Base-by-base conservation (phyloP, 2,888 invertebrate species). In the Zygothrica quintamaculata region DNA sequence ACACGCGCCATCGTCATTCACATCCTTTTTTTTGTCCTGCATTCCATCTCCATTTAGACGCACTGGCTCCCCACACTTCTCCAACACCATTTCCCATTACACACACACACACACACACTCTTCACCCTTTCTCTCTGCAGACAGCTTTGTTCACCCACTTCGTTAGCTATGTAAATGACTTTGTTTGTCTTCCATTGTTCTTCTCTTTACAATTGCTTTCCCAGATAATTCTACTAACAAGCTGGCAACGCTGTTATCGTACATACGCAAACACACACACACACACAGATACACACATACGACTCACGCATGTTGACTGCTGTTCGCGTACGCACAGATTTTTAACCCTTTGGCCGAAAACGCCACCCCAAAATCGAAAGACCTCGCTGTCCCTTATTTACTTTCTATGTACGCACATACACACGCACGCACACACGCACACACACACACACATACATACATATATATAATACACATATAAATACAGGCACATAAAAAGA, bases 91-190 rank as follows among this genome's bases (percentile, higher is more conserved):
- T 22, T n/a, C 29, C n/a, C n/a, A n/a, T n/a, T n/a, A n/a, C n/a
- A n/a, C n/a, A n/a, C n/a, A n/a, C n/a, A n/a, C n/a, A n/a, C 9
- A 9, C 15, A 25, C 4, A 9, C 1, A 3, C 12, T 34, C 4
- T 11, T 8, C 29, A 25, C 29, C 34, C 18, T 44, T 37, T 40
- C 15, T 16, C 42, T 18, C 33, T 22, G 50, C 18, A 25, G 8
- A 39, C 33, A 29, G 43, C 59, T 65, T 65, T 76, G 76, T 70
- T 69, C 84, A 77, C 70, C 65, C 69, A 86, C 81, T 86, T 84
- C 87, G 81, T 82, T 86, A 84, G 75, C 77, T 74, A 82, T 77
- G 82, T 82, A 82, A 82, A 82, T 86, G 84, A 86, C 73, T 86
- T 86, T 84, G 84, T 84, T 80, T 84, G 80, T 59, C 62, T 67